Conservation (phyloP, 2,797 vertebrate genomes). For the Amphiprion clarkii region DNA sequence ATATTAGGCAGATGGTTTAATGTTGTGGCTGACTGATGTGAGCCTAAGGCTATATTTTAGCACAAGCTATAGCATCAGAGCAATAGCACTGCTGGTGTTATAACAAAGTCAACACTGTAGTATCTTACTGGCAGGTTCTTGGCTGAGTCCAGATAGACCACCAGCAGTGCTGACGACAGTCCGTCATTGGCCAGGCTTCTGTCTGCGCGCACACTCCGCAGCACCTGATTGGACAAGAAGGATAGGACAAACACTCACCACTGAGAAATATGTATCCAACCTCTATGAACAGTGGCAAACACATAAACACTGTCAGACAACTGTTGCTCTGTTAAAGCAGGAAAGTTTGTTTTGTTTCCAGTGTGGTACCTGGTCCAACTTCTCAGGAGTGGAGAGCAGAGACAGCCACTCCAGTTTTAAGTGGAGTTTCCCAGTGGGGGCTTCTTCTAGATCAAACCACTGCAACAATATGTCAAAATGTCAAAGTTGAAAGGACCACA, state of each 20-base stretch:
- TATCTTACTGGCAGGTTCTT: slow-evolving; percentile 95
- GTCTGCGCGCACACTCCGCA: slow-evolving; percentile 91
- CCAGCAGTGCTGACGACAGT: slow-evolving; percentile 94
- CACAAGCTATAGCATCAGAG: slow-evolving; percentile 2
- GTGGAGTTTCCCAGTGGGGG: slow-evolving; percentile 93
- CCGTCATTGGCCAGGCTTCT: slow-evolving; percentile 91
- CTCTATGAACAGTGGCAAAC: background rate
- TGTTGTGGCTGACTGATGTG: too few relatives aligned
- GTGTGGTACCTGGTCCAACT: slow-evolving; percentile 90
- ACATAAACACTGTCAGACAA: background rate
- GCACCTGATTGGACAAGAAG: slow-evolving; percentile 83
- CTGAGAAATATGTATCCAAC: background rate
- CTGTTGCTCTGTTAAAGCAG: background rate
- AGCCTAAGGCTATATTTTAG: slow-evolving; percentile 10
- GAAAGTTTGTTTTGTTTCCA: background rate
- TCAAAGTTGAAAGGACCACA: background rate
- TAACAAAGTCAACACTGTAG: slow-evolving; percentile 14
- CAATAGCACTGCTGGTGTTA: background rate
- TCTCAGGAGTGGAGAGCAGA: slow-evolving; percentile 88
- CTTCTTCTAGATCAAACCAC: slow-evolving; percentile 98
- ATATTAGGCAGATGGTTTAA: too few relatives aligned
- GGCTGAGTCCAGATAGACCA: slow-evolving; percentile 95
- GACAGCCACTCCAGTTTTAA: slow-evolving; percentile 97
- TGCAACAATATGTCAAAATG: slow-evolving; percentile 61
- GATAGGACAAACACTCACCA: background rate